Conservation (phyloP, 2,888 invertebrate species). For the Autographa pulchrina region DNA sequence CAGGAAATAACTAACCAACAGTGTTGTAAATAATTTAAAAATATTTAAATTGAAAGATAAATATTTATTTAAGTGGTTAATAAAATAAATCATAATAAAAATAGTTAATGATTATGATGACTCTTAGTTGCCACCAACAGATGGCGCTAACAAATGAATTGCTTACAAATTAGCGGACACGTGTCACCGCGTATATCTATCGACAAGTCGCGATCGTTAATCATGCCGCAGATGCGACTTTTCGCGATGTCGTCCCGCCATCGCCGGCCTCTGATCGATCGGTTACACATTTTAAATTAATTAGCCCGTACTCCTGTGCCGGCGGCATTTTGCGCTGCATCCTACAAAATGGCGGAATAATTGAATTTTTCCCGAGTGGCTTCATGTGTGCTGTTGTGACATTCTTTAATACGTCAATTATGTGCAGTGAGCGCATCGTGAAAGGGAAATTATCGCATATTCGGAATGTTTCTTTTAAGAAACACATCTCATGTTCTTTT, state of each 20-base stretch:
- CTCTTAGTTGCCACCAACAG: slow-evolving; percentile 24
- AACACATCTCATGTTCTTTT: background rate
- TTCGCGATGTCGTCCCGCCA: slow-evolving; percentile 27
- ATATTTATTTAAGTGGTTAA: too few species aligned
- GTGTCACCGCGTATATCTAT: slow-evolving; percentile 18
- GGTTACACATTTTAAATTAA: slow-evolving; percentile 45
- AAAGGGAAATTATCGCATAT: background rate
- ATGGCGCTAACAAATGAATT: slow-evolving; percentile 36
- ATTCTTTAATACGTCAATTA: background rate
- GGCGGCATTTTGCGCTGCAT: slow-evolving; percentile 5
- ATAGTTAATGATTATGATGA: background rate
- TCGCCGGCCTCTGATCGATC: slow-evolving; percentile 43
- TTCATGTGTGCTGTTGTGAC: background rate
- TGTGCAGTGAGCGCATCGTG: background rate
- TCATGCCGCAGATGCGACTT: slow-evolving; percentile 53
- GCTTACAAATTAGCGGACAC: slow-evolving; percentile 33
- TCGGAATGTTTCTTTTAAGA: background rate
- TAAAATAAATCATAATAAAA: too few species aligned
- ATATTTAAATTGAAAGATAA: too few species aligned
- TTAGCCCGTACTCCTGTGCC: slow-evolving; percentile 23
- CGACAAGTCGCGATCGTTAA: slow-evolving; percentile 47
- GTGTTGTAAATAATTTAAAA: too few species aligned
- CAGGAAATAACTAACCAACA: background rate
- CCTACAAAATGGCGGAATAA: slow-evolving; percentile 3
- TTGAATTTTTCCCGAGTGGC: background rate